Percentiles rank a stretch among this genome's conserved stretches.
Conservation (phyloP, 1,140 invertebrate genomes). For the Dinoponera quadriceps region DNA sequence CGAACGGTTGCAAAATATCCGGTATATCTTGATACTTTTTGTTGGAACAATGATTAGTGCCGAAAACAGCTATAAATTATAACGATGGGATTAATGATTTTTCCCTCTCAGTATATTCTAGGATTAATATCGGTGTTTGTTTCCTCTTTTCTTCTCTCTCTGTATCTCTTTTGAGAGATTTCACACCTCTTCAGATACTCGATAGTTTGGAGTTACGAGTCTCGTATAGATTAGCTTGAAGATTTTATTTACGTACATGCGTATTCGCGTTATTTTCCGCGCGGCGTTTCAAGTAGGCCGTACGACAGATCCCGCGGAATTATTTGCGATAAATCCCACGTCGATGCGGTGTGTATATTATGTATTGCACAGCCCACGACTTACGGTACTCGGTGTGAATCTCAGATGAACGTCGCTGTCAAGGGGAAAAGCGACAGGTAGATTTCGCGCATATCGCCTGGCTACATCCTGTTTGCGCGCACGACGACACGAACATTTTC, state of each 20-base stretch:
- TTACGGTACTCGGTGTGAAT: constrained; percentile 39
- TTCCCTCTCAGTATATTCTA: too few species aligned
- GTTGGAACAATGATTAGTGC: too few species aligned
- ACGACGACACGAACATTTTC: neutral
- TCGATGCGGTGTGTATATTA: neutral
- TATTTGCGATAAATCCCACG: constrained; percentile 49
- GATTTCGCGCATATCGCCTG: neutral
- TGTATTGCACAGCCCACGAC: constrained; percentile 16
- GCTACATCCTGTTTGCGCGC: constrained; percentile 33
- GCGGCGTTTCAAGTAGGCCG: constrained; percentile 36
- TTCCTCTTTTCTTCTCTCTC: too few species aligned
- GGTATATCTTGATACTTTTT: too few species aligned
- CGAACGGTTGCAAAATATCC: neutral
- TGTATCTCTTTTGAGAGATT: too few species aligned
- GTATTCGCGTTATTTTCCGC: neutral
- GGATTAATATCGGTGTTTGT: too few species aligned
- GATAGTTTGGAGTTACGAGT: neutral
- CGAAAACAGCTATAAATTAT: too few species aligned
- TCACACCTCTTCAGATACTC: too few species aligned
- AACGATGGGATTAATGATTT: too few species aligned
- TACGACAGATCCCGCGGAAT: constrained; percentile 33
- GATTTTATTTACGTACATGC: constrained; percentile 24
- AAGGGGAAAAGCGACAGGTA: constrained; percentile 16
- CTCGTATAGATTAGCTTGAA: constrained; percentile 14
- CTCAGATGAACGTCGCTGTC: neutral